phyloP scores from a whole-genome alignment of 2,797 vertebrate species.

The Lemur catta region DNA sequence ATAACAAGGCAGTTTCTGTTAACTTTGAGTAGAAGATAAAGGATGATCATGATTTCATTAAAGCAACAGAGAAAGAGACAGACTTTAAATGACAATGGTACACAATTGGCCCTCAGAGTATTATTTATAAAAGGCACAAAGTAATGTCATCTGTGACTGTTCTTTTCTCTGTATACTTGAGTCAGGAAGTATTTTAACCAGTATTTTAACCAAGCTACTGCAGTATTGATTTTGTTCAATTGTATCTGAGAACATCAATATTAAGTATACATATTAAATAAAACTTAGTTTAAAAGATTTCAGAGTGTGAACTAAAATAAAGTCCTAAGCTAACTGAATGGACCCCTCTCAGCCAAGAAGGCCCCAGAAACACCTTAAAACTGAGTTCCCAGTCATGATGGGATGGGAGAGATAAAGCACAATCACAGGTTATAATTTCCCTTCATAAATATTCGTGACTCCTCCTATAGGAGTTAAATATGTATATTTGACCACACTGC shows the following conservation, averaged over 20 bases:
- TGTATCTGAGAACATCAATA: not conserved
- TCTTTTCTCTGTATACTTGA: not conserved
- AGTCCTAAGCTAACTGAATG: not conserved
- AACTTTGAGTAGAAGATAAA: not conserved
- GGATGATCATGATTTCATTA: constrained; percentile 17
- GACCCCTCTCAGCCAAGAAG: not conserved
- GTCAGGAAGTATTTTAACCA: not conserved
- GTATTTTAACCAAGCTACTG: not conserved
- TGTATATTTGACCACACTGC: not conserved
- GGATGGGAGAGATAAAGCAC: not conserved
- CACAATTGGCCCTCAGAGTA: not conserved
- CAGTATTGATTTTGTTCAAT: not conserved
- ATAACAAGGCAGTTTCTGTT: constrained; percentile 16
- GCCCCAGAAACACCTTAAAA: not conserved
- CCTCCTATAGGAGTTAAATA: not conserved
- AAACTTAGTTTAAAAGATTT: constrained; percentile 37
- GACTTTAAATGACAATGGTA: not conserved
- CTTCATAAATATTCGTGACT: not conserved
- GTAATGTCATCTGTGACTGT: not conserved
- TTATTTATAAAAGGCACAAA: constrained; percentile 24
- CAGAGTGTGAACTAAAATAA: not conserved
- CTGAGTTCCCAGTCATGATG: not conserved
- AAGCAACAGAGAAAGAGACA: constrained; percentile 25
- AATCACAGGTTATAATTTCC: not conserved
- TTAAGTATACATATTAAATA: constrained; percentile 6